Evolutionary conservation across 2,888 invertebrate genomes (phyloP).

Genomic region (Alloscopus bannaensis): DNA sequence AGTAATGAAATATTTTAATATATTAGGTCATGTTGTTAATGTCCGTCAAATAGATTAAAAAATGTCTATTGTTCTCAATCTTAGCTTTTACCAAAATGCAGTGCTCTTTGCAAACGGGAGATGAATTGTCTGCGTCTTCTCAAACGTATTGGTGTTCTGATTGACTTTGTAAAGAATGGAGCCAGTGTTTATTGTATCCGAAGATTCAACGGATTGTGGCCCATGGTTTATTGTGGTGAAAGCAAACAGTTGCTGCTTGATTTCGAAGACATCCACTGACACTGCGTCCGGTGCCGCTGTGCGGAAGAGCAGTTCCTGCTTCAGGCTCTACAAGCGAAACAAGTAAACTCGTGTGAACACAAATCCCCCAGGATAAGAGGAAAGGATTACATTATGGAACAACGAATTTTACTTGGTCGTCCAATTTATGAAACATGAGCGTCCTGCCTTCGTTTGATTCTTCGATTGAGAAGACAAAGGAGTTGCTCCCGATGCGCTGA

Average conservation of each 20-base stretch:
- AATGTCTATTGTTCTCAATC: neutral
- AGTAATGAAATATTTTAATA: conserved; percentile 18
- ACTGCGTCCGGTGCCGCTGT: conserved; percentile 51
- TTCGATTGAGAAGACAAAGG: conserved; percentile 61
- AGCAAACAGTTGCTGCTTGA: conserved; percentile 48
- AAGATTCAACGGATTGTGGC: conserved; percentile 10
- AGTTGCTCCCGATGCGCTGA: conserved; percentile 4
- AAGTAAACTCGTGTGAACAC: neutral
- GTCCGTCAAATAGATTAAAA: neutral
- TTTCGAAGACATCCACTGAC: conserved; percentile 58
- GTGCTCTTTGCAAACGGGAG: conserved; percentile 74
- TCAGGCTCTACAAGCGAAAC: conserved; percentile 39
- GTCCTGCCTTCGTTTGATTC: neutral
- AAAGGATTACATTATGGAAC: too few species aligned
- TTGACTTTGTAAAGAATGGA: conserved; percentile 74
- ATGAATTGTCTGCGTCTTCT: conserved; percentile 75
- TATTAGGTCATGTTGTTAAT: neutral
- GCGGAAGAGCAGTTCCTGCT: conserved; percentile 33
- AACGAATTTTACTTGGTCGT: conserved; percentile 29
- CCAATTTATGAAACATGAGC: conserved; percentile 10
- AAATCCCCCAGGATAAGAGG: too few species aligned
- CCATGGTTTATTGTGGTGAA: conserved; percentile 60
- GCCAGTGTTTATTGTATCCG: conserved; percentile 68
- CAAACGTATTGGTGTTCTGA: conserved; percentile 65
- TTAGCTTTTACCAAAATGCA: conserved; percentile 75